Base-by-base conservation (phyloP, 2,888 invertebrate genomes). In the Cenopis cana region DNA sequence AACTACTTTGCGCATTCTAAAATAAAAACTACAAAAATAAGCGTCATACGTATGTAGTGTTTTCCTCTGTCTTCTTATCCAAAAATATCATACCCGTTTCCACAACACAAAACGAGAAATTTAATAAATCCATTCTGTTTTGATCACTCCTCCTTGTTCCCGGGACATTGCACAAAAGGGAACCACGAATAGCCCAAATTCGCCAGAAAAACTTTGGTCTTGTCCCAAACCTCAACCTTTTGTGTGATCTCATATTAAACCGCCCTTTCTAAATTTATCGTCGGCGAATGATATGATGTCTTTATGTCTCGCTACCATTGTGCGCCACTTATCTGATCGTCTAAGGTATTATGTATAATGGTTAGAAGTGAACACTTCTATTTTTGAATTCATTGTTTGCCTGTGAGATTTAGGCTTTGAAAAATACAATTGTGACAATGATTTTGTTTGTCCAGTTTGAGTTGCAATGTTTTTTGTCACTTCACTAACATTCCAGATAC, bases 221-320 rank as follows among this genome's bases (percentile, higher is more conserved):
- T 81, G 82, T 79, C 81, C 85, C 82, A 83, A 88, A 86, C 87
- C 87, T 85, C 85, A 85, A 83, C 79, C 88, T 86, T 87, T 93
- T 93, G 89, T 93, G 83, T 85, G 71, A 55, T 49, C 79, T 82
- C 83, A 86, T 88, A 86, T 83, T 82, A 87, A 90, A 90, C 88
- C 91, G 91, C 86, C 88, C 89, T 89, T 89, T 87, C 84, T 81
- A 85, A 89, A 92, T 93, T 92, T 93, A 93, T 89, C 90, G 91
- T 91, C 82, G 83, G 84, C 84, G 87, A 89, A 90, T 90, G 89
- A 92, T 93, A 91, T 92, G 93, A 93, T 91, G 92, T 93, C 93
- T 93, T 91, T 93, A 93, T 93, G 85, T 85, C 85, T 83, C 82
- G 83, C 80, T 79, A 83, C 89, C 78, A 89, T 93, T 92, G 91